phyloP scores from a whole-genome alignment of 2,888 invertebrate species.

The Diadegma fenestrale region DNA sequence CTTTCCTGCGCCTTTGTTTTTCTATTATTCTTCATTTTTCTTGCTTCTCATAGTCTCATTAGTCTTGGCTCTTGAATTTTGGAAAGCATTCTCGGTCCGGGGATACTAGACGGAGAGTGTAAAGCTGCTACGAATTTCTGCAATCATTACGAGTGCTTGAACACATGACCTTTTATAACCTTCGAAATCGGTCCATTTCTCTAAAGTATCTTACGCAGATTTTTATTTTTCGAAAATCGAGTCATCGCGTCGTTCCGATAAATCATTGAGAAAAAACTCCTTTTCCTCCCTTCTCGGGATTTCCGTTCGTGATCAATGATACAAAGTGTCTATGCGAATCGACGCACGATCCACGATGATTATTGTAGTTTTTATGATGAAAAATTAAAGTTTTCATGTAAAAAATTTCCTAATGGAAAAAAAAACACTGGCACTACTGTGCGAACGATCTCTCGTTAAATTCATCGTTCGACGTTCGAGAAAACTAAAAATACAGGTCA shows the following conservation, averaged over 20 bases:
- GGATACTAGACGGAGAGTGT: constrained; percentile 34
- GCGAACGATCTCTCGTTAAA: constrained; percentile 30
- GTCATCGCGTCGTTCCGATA: neutral
- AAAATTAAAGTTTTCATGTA: neutral
- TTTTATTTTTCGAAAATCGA: neutral
- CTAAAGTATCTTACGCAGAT: neutral
- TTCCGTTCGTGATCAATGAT: neutral
- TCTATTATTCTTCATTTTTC: constrained; percentile 1
- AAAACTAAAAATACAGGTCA: constrained; percentile 34
- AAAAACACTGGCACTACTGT: constrained; percentile 54
- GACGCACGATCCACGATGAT: neutral
- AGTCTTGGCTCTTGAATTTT: constrained; percentile 59
- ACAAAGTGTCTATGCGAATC: constrained; percentile 15
- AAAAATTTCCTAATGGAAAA: neutral
- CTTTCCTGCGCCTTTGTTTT: neutral
- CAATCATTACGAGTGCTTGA: neutral
- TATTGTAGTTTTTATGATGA: neutral
- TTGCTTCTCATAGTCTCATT: constrained; percentile 34
- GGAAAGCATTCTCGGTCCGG: constrained; percentile 30
- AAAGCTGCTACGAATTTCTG: constrained; percentile 62
- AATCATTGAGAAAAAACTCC: neutral
- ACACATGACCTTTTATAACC: neutral
- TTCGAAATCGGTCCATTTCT: neutral
- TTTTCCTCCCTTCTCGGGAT: neutral
- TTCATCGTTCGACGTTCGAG: constrained; percentile 33